Base-by-base conservation (phyloP, 1,140 invertebrate genomes). In the Sminthurinus signatus region DNA sequence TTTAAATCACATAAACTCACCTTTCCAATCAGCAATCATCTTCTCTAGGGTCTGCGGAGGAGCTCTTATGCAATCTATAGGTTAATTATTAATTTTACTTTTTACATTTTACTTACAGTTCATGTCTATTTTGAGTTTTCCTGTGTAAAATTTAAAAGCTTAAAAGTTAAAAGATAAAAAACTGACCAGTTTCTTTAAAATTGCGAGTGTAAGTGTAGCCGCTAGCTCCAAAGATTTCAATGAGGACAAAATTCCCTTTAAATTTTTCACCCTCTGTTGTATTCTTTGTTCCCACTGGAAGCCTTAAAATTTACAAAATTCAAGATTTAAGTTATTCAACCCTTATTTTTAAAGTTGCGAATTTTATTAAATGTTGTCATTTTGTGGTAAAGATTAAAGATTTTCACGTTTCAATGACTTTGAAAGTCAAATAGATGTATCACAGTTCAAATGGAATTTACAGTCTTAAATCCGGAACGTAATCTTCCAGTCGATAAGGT, bases 391-490 rank as follows among this genome's bases (percentile, higher is more conserved):
- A n/a, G n/a, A n/a, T n/a, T n/a, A n/a, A n/a, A n/a, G n/a, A n/a
- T n/a, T n/a, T n/a, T n/a, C n/a, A n/a, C n/a, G n/a, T n/a, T n/a
- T n/a, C n/a, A n/a, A n/a, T n/a, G n/a, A n/a, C n/a, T n/a, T n/a
- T n/a, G n/a, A n/a, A 36, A 36, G 15, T 36, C 32, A 36, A 36
- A 36, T 8, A 36, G 15, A 36, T 36, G 15, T 8, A 8, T 36
- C 32, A 36, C 32, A 36, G 15, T 36, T 36, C 5, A 36, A 15
- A 36, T 15, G 15, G 32, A 36, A 14, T 27, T 19, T 57, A 66
- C 51, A 69, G 46, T 32, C 62, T 62, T 27, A 69, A 51, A 29
- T 69, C 64, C 2, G 68, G 60, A 1, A 50, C 28, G 36, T 62
- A 69, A 8, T 32, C 0, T 2, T 69, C 64, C 2, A 54, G 21